Base-by-base conservation (phyloP, 2,888 invertebrate species). In the Nineta flava region DNA sequence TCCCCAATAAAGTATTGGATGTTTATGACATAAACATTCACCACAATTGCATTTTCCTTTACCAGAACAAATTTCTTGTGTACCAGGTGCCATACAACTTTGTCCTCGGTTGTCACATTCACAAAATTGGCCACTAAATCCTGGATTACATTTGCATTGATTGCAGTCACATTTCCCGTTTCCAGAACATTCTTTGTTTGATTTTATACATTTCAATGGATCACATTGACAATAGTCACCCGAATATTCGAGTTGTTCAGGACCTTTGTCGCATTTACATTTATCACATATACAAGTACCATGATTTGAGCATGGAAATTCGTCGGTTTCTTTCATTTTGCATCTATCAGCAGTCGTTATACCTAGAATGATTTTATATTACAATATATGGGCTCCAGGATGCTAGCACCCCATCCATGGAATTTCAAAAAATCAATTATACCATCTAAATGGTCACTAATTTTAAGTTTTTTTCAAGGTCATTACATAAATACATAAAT, bases 181-280 rank as follows among this genome's bases (percentile, higher is more conserved):
- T 2, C 75, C 75, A 1, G 68, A 59, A 52, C 73, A 71, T 41
- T 59, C 51, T 3, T 62, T 58, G 3, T 59, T 57, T 1, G 63
- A 19, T 40, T 44, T 50, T 34, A 71, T 72, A 61, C 90, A 91
- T 45, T 83, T 81, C 60, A 76, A 79, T 61, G 80, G 78, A 62
- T 87, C 81, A 61, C 87, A 87, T 56, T 92, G 76, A 60, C 92
- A 92, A 61, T 70, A 84, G 50, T 73, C 66, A 1, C 82, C 81
- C 51, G 71, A 68, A 50, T 68, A 63, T 35, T 68, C 65, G 1
- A 61, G 54, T 0, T 67, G 67, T 2, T 60, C 57, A 59, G 65
- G 61, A 7, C 63, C 62, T 2, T 58, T 55, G 0, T 60, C 51
- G 55, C 78, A 76, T 1, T 58, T 60, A 55, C 76, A 76, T 1